Percentiles rank a stretch among this genome's conserved stretches.
phyloP scores from a whole-genome alignment of 1,140 invertebrate species.

The Drosophila kanapiae region DNA sequence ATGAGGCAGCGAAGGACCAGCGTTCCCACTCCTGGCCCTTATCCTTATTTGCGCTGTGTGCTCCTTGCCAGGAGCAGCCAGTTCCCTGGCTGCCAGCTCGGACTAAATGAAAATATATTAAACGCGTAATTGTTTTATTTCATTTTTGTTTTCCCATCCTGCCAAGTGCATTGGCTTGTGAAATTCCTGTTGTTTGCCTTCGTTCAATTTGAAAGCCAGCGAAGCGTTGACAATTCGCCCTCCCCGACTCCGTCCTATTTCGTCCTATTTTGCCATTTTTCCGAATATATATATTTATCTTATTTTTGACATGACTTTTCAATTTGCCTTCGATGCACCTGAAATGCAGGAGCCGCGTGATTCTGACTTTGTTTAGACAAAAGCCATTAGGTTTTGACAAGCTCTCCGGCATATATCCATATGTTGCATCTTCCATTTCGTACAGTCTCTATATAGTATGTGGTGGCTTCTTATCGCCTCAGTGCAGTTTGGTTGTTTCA shows the following conservation, averaged over 20 bases:
- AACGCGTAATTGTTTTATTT: slow-evolving; percentile 78
- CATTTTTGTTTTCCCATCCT: slow-evolving; percentile 35
- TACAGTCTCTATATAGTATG: slow-evolving; percentile 4
- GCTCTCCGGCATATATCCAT: slow-evolving; percentile 17
- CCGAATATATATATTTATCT: slow-evolving; percentile 18
- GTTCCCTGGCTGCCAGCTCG: slow-evolving; percentile 14
- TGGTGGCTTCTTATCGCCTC: slow-evolving; percentile 54
- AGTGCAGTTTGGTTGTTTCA: slow-evolving; percentile 41
- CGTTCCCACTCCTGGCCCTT: slow-evolving; percentile 15
- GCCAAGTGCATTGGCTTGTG: slow-evolving; percentile 75
- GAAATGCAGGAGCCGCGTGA: slow-evolving; percentile 29
- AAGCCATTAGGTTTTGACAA: slow-evolving; percentile 41
- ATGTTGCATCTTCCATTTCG: slow-evolving; percentile 7
- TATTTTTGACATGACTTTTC: slow-evolving; percentile 71
- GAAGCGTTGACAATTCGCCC: slow-evolving; percentile 63
- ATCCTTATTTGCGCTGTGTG: slow-evolving; percentile 9
- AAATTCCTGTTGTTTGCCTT: slow-evolving; percentile 76
- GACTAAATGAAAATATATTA: slow-evolving; percentile 81
- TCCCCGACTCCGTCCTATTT: slow-evolving; percentile 15
- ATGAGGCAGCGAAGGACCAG: slow-evolving; percentile 64
- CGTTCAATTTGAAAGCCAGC: slow-evolving; percentile 52
- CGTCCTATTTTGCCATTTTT: slow-evolving; percentile 12
- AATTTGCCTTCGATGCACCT: slow-evolving; percentile 55
- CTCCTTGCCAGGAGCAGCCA: slow-evolving; percentile 6
- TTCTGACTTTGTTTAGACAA: slow-evolving; percentile 48